Evolutionary conservation across 1,140 invertebrate genomes (phyloP).

Genomic region (Nilaparvata lugens): DNA sequence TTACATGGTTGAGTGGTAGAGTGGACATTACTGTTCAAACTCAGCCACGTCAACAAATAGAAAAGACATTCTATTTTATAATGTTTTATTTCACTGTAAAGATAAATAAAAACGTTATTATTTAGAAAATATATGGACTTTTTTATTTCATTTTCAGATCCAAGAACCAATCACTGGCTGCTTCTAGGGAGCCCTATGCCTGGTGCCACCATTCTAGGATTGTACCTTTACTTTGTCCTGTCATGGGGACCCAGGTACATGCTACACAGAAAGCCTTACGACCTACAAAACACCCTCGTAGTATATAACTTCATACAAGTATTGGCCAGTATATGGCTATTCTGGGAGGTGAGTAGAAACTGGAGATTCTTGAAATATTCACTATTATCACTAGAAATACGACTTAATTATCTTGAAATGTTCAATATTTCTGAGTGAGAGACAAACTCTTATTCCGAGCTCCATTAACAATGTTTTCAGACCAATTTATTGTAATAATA

Average conservation of each 20-base stretch:
- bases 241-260: constrained; percentile 69
- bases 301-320: constrained; percentile 58
- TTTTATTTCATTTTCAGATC: constrained; percentile 56
- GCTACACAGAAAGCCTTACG: constrained; percentile 72
- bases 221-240: constrained; percentile 67
- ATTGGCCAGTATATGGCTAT: constrained; percentile 60
- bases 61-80: too few relatives aligned
- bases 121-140: too few relatives aligned
- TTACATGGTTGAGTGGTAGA: too few relatives aligned
- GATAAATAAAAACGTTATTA: too few relatives aligned
- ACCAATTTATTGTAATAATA: too few relatives aligned
- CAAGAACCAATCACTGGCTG: constrained; percentile 75
- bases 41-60: too few relatives aligned
- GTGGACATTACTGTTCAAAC: too few relatives aligned
- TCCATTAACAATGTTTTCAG: too few relatives aligned
- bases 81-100: too few relatives aligned
- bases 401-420: neutral
- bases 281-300: constrained; percentile 63
- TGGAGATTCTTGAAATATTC: too few relatives aligned
- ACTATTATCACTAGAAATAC: too few relatives aligned
- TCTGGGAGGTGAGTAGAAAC: constrained; percentile 49
- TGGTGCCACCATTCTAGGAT: constrained; percentile 56
- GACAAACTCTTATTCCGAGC: neutral
- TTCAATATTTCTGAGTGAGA: neutral
- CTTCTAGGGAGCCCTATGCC: constrained; percentile 72